These are phyloP conservation scores for Hypomecis atomaria DNA, from an alignment of 2,888 invertebrate genomes.

Conservation along the genomic window DNA sequence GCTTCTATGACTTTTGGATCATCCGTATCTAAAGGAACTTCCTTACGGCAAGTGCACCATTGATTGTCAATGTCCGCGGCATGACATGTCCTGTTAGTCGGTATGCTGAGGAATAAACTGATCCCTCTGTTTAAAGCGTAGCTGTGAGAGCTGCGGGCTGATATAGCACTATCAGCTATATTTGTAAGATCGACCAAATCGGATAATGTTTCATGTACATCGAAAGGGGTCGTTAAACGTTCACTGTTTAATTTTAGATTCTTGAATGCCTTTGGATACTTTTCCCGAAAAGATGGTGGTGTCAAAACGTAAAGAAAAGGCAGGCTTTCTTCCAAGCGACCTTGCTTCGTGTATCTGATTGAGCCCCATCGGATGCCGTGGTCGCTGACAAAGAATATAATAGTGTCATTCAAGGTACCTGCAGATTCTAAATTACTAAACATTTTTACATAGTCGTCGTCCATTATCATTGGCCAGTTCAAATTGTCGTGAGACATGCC, in stretches of 20 bases:
- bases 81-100: conserved; percentile 89
- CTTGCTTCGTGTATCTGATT: conserved; percentile 93
- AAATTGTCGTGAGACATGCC: conserved; percentile 93
- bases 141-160: conserved; percentile 57
- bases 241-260: conserved; percentile 88
- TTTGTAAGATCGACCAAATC: conserved; percentile 86
- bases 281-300: too few relatives aligned
- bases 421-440: conserved; percentile 80
- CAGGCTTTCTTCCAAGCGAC: conserved; percentile 93
- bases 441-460: conserved; percentile 85
- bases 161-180: conserved; percentile 69
- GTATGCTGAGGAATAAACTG: conserved; percentile 91
- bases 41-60: conserved; percentile 94
- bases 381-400: conserved; percentile 95
- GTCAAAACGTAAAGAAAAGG: conserved; percentile 91
- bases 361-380: conserved; percentile 95
- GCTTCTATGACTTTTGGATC: conserved; percentile 83
- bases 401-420: conserved; percentile 85
- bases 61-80: conserved; percentile 91
- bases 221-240: conserved; percentile 92
- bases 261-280: conserved; percentile 85
- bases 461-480: conserved; percentile 90
- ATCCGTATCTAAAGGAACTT: conserved; percentile 81
- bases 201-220: conserved; percentile 91
- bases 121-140: too few relatives aligned